Evolutionary conservation across 1,140 invertebrate species (phyloP), one percentile per base, ranked within the genome.

Genomic region (Drosophila tani): DNA sequence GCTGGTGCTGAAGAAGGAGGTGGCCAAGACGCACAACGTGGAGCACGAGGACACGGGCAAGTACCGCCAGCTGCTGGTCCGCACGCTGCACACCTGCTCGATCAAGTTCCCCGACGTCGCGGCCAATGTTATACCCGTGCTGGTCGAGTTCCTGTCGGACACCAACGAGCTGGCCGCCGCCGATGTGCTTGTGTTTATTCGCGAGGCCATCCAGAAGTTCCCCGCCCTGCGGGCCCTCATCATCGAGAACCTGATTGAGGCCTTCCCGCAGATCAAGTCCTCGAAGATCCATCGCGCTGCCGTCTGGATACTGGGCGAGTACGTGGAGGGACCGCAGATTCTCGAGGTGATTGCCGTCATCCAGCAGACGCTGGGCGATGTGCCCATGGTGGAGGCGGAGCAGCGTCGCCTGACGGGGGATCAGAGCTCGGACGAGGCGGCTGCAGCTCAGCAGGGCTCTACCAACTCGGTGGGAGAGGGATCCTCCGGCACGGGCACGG

Each of bases 31-130:
- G 6, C 95, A 97, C 84, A 97, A 97, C 83, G 95, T 97, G 4
- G 98, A 99, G 92, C 97, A 99, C 91, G 99, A 99, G 93, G 97
- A 99, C 91, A 97, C 97, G 35, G 98, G 97, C 32, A 98, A 98
- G 93, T 99, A 99, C 92, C 94, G 98, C 1, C 99, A 99, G 93
- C 94, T 99, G 49, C 94, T 99, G 15, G 99, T 99, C 32, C 95
- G 98, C 65, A 99, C 98, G 9, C 93, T 99, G 62, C 99, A 99
- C 93, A 95, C 97, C 14, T 99, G 98, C 91, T 98, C 97, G 63
- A 98, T 99, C 75, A 99, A 95, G 94, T 99, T 99, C 94, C 98
- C 99, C 3, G 99, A 99, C 93, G 98, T 99, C 57, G 98, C 98
- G 19, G 95, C 95, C 53, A 96, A 96, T 62, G 98, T 99, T 51